Base-by-base conservation (phyloP, 1,140 invertebrate species). In the Trialeurodes vaporariorum region DNA sequence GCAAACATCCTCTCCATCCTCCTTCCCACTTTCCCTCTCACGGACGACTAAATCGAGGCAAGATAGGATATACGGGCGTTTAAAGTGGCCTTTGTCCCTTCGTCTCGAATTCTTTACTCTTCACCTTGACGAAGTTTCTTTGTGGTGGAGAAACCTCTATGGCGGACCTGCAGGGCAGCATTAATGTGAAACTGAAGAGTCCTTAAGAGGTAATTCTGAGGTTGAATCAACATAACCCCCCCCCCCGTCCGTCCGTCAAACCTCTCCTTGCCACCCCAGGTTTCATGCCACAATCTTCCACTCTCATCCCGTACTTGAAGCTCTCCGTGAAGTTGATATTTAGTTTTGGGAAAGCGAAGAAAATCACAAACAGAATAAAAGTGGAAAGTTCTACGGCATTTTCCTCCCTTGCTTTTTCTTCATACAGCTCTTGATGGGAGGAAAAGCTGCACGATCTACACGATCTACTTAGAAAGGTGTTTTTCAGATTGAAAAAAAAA, bases 311-410 rank as follows among this genome's bases (percentile, higher is more conserved):
- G n/a, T n/a, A n/a, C n/a, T n/a, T n/a, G n/a, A n/a, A n/a, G n/a
- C 34, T 49, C 34, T 9, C 17, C 34, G 17, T 49, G 17, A 17
- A 17, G 34, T 49, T 49, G 34, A 49, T 49, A 49, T 49, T 49
- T 17, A 49, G 34, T n/a, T n/a, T n/a, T 17, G 34, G 34, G 34
- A 49, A 49, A 49, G n/a, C n/a, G n/a, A 49, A 49, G 34, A 17
- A 49, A 49, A 49, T 49, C 34, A 49, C 34, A 61, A 61, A 61
- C n/a, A 61, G 25, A 61, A 12, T 22, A 61, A 12, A 22, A 61
- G 25, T 22, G 25, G 11, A 61, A 61, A 61, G 11, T 11, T 9
- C 11, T 22, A 61, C 21, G 61, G 61, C 21, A 61, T 61, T 22
- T 61, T n/a, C 49, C n/a, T 58, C 49, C 12, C 49, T n/a, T n/a